A percentile compares a stretch with the other conserved stretches of the same genome.
Evolutionary conservation across 2,113 vertebrate species (phyloP).

Genomic region (Beaufortia kweichowensis): DNA sequence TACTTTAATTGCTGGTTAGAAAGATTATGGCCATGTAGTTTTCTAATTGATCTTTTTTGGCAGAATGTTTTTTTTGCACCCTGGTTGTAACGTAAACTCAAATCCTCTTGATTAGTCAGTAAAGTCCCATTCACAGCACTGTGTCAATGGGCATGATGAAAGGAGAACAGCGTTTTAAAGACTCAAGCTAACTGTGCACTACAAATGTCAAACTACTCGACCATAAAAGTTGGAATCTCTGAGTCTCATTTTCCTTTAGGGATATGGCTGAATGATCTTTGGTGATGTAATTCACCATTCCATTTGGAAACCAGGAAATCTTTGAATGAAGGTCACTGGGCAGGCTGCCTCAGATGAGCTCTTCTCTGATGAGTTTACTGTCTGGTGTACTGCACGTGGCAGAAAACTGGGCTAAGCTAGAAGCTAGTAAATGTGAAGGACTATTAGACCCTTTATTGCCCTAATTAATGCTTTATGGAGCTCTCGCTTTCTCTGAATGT

Average conservation of each 20-base stretch:
- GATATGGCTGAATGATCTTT: slow-evolving; percentile 31
- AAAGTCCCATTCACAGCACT: slow-evolving; percentile 32
- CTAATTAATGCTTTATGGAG: slow-evolving; percentile 63
- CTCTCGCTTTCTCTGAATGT: slow-evolving; percentile 53
- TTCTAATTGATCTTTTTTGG: no score
- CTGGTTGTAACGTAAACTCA: not conserved
- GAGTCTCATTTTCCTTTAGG: slow-evolving; percentile 18
- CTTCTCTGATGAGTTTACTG: slow-evolving; percentile 42
- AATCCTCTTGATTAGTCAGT: slow-evolving; percentile 3
- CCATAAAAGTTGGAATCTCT: slow-evolving; percentile 35
- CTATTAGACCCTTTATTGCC: slow-evolving; percentile 55
- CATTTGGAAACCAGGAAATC: not conserved
- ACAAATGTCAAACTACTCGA: slow-evolving; percentile 12
- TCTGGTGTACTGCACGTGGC: slow-evolving; percentile 13
- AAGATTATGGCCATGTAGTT: not conserved
- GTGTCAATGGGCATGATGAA: slow-evolving; percentile 48
- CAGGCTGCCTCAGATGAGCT: slow-evolving; percentile 20
- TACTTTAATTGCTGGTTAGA: not conserved
- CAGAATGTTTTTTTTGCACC: not conserved
- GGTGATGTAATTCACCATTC: slow-evolving; percentile 26
- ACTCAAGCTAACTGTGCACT: not conserved
- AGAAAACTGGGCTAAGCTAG: slow-evolving; percentile 33
- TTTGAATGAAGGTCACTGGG: slow-evolving; percentile 11
- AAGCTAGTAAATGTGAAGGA: slow-evolving; percentile 56
- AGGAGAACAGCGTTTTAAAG: slow-evolving; percentile 36